Evolutionary conservation across 2,888 invertebrate genomes (phyloP).

Genomic region (Eubasilissa splendida): DNA sequence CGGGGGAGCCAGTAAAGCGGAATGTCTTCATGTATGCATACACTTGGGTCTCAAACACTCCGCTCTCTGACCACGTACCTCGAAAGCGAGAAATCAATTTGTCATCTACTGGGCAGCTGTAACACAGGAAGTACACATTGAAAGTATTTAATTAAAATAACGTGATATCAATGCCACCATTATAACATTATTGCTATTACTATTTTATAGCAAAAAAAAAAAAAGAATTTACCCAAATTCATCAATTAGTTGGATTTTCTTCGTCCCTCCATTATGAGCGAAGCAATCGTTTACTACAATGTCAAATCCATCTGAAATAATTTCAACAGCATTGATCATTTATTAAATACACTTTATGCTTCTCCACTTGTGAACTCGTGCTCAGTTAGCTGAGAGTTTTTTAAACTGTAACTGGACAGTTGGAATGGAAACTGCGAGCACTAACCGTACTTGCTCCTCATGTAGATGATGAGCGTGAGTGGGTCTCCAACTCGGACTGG

Average conservation of each 20-base stretch:
- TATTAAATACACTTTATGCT: no score
- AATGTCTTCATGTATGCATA: slow-evolving; percentile 97
- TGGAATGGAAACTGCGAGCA: slow-evolving; percentile 29
- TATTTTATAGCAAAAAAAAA: not conserved
- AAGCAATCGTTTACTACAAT: slow-evolving; percentile 95
- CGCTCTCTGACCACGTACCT: slow-evolving; percentile 93
- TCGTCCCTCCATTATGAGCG: slow-evolving; percentile 94
- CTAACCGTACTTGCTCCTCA: slow-evolving; percentile 94
- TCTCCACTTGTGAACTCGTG: no score
- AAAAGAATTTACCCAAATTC: slow-evolving; percentile 82
- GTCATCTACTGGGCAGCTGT: slow-evolving; percentile 91
- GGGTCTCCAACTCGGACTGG: slow-evolving; percentile 95
- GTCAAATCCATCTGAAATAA: slow-evolving; percentile 88
- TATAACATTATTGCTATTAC: no score
- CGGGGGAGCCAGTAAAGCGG: slow-evolving; percentile 94
- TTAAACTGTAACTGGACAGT: no score
- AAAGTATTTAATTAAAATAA: no score
- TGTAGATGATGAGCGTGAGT: slow-evolving; percentile 91
- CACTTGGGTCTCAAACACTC: slow-evolving; percentile 93
- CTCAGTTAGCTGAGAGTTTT: no score
- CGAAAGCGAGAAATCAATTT: slow-evolving; percentile 93
- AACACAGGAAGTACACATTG: slow-evolving; percentile 52
- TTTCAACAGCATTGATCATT: not conserved
- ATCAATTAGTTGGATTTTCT: slow-evolving; percentile 92
- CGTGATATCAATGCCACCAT: no score